Conservation (phyloP, 2,113 vertebrate species). For the Pavo muticus region DNA sequence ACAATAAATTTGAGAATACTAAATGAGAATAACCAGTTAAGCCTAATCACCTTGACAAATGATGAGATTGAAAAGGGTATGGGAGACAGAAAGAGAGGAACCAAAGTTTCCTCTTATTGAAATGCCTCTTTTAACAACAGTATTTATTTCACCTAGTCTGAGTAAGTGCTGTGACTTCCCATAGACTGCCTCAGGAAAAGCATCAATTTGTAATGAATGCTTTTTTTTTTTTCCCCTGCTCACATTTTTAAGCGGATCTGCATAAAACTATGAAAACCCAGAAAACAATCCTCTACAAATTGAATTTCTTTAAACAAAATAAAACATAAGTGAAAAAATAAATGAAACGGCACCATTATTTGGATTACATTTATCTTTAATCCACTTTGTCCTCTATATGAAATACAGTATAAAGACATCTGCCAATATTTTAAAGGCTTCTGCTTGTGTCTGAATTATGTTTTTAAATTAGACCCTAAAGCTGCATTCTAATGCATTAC, state of each 20-base stretch:
- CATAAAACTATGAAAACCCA: constrained; percentile 30
- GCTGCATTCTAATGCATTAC: constrained; percentile 73
- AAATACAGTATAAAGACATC: constrained; percentile 73
- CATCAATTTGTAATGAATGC: constrained; percentile 24
- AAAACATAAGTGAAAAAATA: constrained; percentile 40
- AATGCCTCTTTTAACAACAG: background rate
- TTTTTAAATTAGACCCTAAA: constrained; percentile 79
- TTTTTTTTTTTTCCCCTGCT: background rate
- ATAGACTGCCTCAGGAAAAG: constrained; percentile 8
- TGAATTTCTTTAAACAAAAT: constrained; percentile 63
- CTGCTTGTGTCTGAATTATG: constrained; percentile 69
- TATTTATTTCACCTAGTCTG: constrained; percentile 35
- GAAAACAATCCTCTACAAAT: constrained; percentile 56
- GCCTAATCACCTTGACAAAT: constrained; percentile 36
- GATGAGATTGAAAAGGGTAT: constrained; percentile 1
- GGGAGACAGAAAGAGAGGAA: constrained; percentile 2
- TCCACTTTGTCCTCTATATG: constrained; percentile 73
- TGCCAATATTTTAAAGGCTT: constrained; percentile 78
- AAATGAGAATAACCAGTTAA: constrained; percentile 15
- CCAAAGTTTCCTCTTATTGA: constrained; percentile 31
- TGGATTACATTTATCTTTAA: constrained; percentile 71
- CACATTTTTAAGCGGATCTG: constrained; percentile 34
- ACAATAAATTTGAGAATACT: constrained; percentile 25
- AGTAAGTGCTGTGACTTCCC: background rate
- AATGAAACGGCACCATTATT: constrained; percentile 51